Conservation (phyloP, 2,113 vertebrate genomes). For the Empidonax alnorum region DNA sequence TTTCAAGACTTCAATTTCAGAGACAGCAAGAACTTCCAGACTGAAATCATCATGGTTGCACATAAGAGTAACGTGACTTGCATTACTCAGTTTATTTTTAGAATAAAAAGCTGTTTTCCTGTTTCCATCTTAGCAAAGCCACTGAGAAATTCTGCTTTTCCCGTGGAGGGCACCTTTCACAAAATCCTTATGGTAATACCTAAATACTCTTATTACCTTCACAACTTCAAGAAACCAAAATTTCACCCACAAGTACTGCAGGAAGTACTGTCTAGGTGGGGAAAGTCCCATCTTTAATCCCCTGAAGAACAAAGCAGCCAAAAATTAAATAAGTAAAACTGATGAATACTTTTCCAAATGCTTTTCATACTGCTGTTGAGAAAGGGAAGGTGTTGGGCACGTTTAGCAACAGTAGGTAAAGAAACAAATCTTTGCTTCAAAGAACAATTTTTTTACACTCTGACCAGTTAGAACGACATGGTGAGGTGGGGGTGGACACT, state of each 20-base stretch:
- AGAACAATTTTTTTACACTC: neutral
- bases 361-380: neutral
- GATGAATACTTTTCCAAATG: neutral
- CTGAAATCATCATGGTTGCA: neutral
- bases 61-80: neutral
- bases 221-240: neutral
- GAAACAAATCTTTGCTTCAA: neutral
- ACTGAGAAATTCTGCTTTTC: neutral
- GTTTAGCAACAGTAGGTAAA: neutral
- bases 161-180: neutral
- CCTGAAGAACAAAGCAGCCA: neutral
- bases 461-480: neutral
- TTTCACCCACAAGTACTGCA: neutral
- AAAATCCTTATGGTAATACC: neutral
- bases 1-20: neutral
- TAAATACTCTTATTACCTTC: neutral
- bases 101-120: neutral
- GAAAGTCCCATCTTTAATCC: neutral
- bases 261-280: neutral
- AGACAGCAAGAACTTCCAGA: neutral
- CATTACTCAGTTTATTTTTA: neutral
- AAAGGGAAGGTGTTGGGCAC: neutral
- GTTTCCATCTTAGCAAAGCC: neutral
- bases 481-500: neutral
- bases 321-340: neutral